phyloP scores from a whole-genome alignment of 92 coral and sea anemone genomes.

The Umimayanthus kanabou region DNA sequence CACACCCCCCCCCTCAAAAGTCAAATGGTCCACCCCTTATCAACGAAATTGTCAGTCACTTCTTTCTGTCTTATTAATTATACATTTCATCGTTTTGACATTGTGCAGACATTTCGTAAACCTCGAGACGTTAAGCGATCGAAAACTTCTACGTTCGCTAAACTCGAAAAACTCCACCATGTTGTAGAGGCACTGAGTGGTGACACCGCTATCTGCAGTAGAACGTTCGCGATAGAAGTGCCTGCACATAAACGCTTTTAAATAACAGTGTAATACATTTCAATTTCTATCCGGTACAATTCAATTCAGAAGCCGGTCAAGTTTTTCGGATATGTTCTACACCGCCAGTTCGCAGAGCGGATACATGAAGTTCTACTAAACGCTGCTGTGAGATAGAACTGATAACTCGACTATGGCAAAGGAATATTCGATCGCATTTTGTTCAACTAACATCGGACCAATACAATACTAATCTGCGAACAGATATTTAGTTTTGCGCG shows the following conservation, averaged over 20 bases:
- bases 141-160: not conserved
- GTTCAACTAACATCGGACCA: too few relatives aligned
- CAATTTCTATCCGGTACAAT: not conserved
- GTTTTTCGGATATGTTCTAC: not conserved
- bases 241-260: not conserved
- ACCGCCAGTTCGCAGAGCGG: not conserved
- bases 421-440: not conserved
- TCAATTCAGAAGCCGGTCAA: not conserved
- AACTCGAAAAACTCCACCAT: not conserved
- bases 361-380: too few relatives aligned
- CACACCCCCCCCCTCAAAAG: too few relatives aligned
- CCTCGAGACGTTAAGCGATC: not conserved
- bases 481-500: not conserved
- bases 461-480: not conserved
- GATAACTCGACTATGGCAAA: not conserved
- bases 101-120: slow-evolving; percentile 1
- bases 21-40: too few relatives aligned
- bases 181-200: not conserved
- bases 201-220: not conserved
- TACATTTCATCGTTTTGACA: not conserved
- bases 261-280: too few relatives aligned
- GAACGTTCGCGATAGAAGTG: not conserved
- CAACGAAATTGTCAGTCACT: not conserved
- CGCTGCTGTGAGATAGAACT: not conserved
- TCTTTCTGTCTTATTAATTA: not conserved